Evolutionary conservation across 2,888 invertebrate species (phyloP).

Genomic region (Onchidella celtica): DNA sequence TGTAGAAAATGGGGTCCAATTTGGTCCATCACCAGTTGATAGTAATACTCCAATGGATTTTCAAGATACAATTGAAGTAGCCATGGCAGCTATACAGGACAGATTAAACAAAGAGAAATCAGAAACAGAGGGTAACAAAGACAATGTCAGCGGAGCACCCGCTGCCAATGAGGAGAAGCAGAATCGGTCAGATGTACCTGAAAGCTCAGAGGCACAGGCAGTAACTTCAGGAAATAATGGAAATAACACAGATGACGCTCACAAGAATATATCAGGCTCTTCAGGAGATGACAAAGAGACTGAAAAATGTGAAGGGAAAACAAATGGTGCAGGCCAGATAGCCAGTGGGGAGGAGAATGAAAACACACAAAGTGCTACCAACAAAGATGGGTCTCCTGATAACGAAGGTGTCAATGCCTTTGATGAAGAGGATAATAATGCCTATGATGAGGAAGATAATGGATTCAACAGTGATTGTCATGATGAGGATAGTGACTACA

Average conservation of each 20-base stretch:
- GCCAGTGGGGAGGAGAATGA: neutral
- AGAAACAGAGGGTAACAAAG: neutral
- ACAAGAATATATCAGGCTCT: neutral
- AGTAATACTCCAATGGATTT: neutral
- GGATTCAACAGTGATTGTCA: slow-evolving; percentile 22
- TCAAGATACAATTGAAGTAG: slow-evolving; percentile 7
- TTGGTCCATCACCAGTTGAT: slow-evolving; percentile 17
- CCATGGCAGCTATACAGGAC: slow-evolving; percentile 28
- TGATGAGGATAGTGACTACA: slow-evolving; percentile 43
- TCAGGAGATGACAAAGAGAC: neutral
- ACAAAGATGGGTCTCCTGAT: neutral
- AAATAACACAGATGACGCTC: neutral
- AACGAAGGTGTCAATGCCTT: neutral
- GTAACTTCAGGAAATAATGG: neutral
- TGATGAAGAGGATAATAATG: neutral
- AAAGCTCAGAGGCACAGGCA: neutral
- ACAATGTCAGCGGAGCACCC: neutral
- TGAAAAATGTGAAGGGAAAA: neutral
- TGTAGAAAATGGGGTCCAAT: neutral
- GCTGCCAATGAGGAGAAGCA: neutral
- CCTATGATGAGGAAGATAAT: neutral
- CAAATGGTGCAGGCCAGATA: neutral
- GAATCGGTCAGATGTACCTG: neutral
- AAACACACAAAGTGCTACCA: neutral
- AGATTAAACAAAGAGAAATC: slow-evolving; percentile 8